A percentile compares a stretch with the other conserved stretches of the same genome.
phyloP scores from a whole-genome alignment of 2,797 vertebrate species.

The Pseudochirops cupreus region DNA sequence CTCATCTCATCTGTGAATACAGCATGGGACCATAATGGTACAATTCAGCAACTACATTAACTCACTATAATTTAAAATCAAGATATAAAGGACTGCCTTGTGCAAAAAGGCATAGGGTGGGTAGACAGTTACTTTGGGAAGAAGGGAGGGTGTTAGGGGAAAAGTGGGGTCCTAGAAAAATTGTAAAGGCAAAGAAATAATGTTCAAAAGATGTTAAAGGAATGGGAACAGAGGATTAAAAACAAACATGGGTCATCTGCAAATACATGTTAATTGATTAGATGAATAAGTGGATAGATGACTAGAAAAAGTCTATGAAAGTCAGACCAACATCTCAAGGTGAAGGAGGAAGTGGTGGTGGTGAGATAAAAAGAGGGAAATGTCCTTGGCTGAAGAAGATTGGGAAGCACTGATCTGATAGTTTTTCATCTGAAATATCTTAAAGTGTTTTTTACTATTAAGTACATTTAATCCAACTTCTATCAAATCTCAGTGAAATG shows the following conservation, averaged over 20 bases:
- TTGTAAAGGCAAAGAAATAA: neutral
- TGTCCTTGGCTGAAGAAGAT: neutral
- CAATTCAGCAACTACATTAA: neutral
- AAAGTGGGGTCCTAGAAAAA: neutral
- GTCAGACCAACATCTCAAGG: neutral
- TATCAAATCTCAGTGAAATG: neutral
- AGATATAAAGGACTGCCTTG: neutral
- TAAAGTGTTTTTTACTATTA: conserved; percentile 2
- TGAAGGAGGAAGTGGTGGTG: neutral
- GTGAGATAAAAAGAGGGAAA: neutral
- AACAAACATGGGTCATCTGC: neutral
- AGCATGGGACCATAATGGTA: neutral
- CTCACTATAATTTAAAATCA: neutral
- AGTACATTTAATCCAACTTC: neutral
- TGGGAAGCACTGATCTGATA: neutral
- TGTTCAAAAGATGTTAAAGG: neutral
- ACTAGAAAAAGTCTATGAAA: neutral
- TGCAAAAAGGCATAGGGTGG: neutral
- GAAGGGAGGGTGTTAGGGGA: neutral
- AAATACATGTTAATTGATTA: neutral
- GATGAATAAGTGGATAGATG: neutral
- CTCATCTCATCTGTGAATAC: neutral
- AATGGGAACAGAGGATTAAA: neutral
- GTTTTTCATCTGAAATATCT: conserved; percentile 26
- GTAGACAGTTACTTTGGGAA: neutral